A percentile compares a stretch with the other conserved stretches of the same genome.
phyloP scores from a whole-genome alignment of 2,888 invertebrate genomes.

The Oxystoma pomonae region DNA sequence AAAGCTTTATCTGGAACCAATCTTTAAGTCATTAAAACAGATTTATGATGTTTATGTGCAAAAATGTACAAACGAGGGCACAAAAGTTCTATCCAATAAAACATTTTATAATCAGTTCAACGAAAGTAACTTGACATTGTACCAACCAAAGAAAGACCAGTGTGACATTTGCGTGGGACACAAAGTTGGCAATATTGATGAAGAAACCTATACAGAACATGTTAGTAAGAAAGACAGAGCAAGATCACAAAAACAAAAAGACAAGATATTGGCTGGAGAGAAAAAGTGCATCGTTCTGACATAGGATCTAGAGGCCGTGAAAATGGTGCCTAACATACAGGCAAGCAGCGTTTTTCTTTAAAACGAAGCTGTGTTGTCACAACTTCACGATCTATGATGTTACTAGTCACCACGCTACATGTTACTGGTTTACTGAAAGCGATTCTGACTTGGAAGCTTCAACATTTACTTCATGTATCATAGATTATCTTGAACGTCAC shows the following conservation, averaged over 20 bases:
- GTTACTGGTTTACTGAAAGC: conserved; percentile 11
- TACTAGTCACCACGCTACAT: conserved; percentile 6
- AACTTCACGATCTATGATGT: neutral
- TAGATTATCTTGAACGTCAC: neutral
- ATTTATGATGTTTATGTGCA: neutral
- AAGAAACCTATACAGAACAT: neutral
- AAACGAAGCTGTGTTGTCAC: conserved; percentile 5
- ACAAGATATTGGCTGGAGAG: neutral
- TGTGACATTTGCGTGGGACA: conserved; percentile 8
- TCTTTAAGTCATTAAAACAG: conserved; percentile 5
- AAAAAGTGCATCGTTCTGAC: conserved; percentile 7
- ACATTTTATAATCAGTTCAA: neutral
- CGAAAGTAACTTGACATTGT: neutral
- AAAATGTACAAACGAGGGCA: neutral
- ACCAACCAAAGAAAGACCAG: conserved; percentile 8
- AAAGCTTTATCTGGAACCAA: conserved; percentile 5
- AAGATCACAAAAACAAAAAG: neutral
- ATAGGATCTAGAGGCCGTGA: conserved; percentile 8
- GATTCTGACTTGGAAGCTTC: neutral
- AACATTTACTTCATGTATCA: neutral
- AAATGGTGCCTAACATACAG: conserved; percentile 8
- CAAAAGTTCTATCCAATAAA: neutral
- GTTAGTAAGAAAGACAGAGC: conserved; percentile 6
- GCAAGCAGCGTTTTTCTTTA: conserved; percentile 10
- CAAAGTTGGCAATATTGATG: conserved; percentile 6